Base-by-base conservation (phyloP, 2,888 invertebrate genomes). In the Mythimna vitellina region DNA sequence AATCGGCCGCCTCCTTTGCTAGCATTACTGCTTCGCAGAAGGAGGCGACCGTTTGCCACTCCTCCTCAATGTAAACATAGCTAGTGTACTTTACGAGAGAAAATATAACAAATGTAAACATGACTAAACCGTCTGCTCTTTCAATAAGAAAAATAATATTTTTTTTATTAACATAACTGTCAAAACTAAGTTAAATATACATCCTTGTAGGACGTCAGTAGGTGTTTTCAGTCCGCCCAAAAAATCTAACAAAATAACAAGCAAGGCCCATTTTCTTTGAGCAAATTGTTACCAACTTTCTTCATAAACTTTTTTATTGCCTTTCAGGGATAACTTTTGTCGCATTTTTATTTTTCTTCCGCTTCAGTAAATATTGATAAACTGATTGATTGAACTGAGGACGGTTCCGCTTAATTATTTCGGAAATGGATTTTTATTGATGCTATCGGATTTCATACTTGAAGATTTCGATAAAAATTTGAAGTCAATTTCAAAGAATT, bases 301-400 rank as follows among this genome's bases (percentile, higher is more conserved):
- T 78, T 65, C 58, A 57, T 14, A 73, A 80, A 83, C 73, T 84
- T 80, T 53, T 79, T 75, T 83, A 80, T 73, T 84, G 76, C 71
- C 58, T 80, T 65, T 49, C 67, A 68, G 25, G 38, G 68, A 64
- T 63, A 73, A 74, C 58, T 81, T 75, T 32, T 68, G 65, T 68
- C 62, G 25, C 62, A 35, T 73, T 74, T 80, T 66, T 80, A 80
- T 80, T 73, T 82, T 76, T 73, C 57, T 70, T 56, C 35, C 25
- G 57, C 22, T 61, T 57, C 35, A 51, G 51, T 65, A 80, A 80
- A 80, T 82, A 80, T 80, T 79, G 63, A 80, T 76, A 60, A 70
- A 62, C 70, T 79, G 81, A 81, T 83, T 83, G 76, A 81, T 72
- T 62, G 65, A 69, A 61, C 65, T 20, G 17, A 14, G n/a, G 54